Conservation (phyloP, 2,888 invertebrate genomes). For the Rhagophthalmus giganteus region DNA sequence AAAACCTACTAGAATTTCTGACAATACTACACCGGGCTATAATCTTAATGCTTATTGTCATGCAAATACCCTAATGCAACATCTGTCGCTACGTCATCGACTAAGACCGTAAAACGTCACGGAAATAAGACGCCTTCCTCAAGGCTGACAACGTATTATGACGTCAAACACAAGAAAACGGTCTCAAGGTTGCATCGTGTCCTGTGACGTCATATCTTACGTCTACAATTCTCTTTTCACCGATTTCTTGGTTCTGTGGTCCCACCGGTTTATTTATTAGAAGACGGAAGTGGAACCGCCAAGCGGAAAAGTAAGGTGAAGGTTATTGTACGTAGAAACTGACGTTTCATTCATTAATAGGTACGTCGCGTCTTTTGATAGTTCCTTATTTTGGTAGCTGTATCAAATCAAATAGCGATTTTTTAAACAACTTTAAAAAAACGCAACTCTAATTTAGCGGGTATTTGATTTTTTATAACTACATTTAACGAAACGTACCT, state of each 20-base stretch:
- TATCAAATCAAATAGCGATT: too few species aligned
- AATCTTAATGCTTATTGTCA: constrained; percentile 56
- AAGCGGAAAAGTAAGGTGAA: constrained; percentile 26
- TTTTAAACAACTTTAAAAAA: too few species aligned
- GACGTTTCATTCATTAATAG: too few species aligned
- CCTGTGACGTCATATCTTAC: constrained; percentile 51
- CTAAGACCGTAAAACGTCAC: constrained; percentile 29
- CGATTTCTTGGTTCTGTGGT: constrained; percentile 23
- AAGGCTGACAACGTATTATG: constrained; percentile 37
- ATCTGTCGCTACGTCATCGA: constrained; percentile 45
- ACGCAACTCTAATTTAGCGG: too few species aligned
- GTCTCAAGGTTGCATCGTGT: constrained; percentile 53
- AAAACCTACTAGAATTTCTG: constrained; percentile 43
- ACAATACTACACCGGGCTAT: constrained; percentile 52
- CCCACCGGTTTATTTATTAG: constrained; percentile 5
- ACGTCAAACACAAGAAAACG: constrained; percentile 49
- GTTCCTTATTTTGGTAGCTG: too few species aligned
- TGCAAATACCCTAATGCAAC: constrained; percentile 49
- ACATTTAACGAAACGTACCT: too few species aligned
- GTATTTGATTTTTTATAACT: too few species aligned
- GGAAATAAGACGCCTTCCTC: constrained; percentile 33
- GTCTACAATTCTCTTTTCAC: constrained; percentile 14
- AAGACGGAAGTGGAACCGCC: constrained; percentile 16
- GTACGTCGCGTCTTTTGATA: too few species aligned
- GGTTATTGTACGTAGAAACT: too few species aligned